Percentiles rank a stretch among this genome's conserved stretches.
Conservation (phyloP, 1,140 invertebrate genomes). For the Saccostrea glomerata region DNA sequence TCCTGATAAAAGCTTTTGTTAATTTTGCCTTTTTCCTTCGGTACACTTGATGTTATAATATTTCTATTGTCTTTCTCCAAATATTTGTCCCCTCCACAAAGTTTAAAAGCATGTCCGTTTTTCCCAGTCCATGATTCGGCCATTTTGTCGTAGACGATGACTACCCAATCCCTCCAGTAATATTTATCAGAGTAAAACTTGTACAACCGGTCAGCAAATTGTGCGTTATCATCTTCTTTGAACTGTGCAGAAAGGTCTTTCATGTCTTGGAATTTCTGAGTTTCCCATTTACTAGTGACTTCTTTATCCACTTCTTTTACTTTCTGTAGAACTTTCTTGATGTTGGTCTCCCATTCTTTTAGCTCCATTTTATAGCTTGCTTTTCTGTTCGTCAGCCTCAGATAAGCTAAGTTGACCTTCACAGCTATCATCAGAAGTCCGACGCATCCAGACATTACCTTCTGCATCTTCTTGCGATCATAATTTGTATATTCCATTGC, state of each 20-base stretch:
- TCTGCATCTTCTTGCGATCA: slow-evolving; percentile 1
- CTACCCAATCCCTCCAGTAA: slow-evolving; percentile 2
- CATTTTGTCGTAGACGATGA: slow-evolving; percentile 24
- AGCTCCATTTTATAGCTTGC: slow-evolving; percentile 11
- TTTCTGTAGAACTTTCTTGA: not conserved
- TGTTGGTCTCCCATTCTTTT: slow-evolving; percentile 15
- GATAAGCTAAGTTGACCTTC: slow-evolving; percentile 5
- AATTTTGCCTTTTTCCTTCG: not conserved
- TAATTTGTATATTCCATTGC: not conserved
- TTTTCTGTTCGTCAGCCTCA: not conserved
- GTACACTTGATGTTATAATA: not conserved
- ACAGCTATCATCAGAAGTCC: not conserved
- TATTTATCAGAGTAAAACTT: not conserved
- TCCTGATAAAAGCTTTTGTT: not conserved
- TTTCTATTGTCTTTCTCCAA: not conserved
- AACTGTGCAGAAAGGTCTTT: not conserved
- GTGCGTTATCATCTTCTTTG: not conserved
- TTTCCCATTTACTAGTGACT: not conserved
- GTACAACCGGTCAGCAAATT: not conserved
- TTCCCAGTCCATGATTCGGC: not conserved
- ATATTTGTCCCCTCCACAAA: not conserved
- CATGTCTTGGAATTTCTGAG: not conserved
- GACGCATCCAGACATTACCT: slow-evolving; percentile 3
- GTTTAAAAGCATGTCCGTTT: not conserved
- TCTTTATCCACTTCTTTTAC: not conserved